These are phyloP conservation scores for Papilio machaon DNA, from an alignment of 1,140 invertebrate genomes.

Conservation along the genomic window DNA sequence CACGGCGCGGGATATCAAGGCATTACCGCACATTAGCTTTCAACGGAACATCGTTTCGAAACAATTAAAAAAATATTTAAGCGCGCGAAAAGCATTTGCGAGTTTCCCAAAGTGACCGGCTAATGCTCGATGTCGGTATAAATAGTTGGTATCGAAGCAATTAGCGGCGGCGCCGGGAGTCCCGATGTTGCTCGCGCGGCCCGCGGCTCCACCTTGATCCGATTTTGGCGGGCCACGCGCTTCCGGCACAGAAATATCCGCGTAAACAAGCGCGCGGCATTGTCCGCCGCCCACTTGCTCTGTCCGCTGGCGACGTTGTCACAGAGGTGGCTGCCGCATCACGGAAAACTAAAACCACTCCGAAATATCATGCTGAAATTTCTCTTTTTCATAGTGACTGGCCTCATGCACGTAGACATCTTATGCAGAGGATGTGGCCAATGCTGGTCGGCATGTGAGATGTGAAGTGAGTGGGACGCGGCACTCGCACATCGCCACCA, in stretches of 20 bases:
- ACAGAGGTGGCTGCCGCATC: not conserved
- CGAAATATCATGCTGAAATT: not conserved
- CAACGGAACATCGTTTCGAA: not conserved
- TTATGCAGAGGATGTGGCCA: not conserved
- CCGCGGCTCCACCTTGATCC: conserved; percentile 67
- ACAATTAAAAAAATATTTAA: conserved; percentile 4
- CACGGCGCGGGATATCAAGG: not conserved
- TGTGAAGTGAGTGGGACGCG: not conserved
- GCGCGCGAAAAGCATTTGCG: conserved; percentile 21
- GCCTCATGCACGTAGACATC: not conserved
- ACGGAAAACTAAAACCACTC: not conserved
- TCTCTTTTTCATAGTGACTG: not conserved
- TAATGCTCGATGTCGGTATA: conserved; percentile 15
- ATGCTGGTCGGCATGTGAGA: not conserved
- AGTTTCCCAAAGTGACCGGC: conserved; percentile 2
- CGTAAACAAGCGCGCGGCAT: conserved; percentile 58
- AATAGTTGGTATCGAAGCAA: conserved; percentile 24
- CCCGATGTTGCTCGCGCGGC: conserved; percentile 4
- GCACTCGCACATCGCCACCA: not conserved
- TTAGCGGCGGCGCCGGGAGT: conserved; percentile 15
- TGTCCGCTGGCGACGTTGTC: not conserved
- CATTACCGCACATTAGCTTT: conserved; percentile 21
- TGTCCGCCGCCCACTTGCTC: not conserved
- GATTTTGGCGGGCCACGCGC: conserved; percentile 63
- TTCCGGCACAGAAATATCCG: conserved; percentile 74